Evolutionary conservation across 2,113 vertebrate genomes (phyloP), one percentile per base, ranked within the genome.

Genomic region (Triplophysa siluroides): DNA sequence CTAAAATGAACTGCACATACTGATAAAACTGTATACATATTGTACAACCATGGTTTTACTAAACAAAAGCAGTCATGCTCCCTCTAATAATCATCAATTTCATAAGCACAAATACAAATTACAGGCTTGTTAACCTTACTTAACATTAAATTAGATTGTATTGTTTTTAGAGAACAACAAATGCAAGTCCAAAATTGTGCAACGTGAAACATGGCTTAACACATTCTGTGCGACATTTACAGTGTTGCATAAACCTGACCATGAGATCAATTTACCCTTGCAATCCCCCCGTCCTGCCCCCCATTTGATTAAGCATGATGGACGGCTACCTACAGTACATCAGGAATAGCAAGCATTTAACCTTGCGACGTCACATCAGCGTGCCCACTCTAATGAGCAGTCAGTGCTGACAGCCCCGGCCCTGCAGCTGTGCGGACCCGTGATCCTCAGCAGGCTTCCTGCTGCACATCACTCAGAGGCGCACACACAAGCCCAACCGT

Each of bases 351-450:
- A 19, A 73, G 21, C 52, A 63, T 79, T 83, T 76, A 79, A 83
- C 45, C 56, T 67, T 21, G 2, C 29, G 60, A 56, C 71, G 23
- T 75, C 71, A 80, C 72, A 76, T 71, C 47, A 80, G 61, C 12
- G 9, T 76, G 58, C 81, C 77, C 68, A 73, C 61, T 41, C 54
- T 78, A 80, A 84, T 74, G 29, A 81, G 58, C 29, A 78, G 66
- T 61, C 62, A 54, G 41, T 4, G 41, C 41, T 63, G 72, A 75
- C 72, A 75, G 33, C 62, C 62, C 45, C 54, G 24, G 67, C 68
- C 65, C 62, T 73, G 24, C 68, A 62, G 52, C 73, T 69, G 52
- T 62, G 56, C 9, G 19, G 63, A 65, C 76, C 21, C 38, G 6
- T 19, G 56, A 47, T 14, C 72, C 19, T 60, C 24, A 29, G 45